These are phyloP conservation scores for Dendrolimus punctatus DNA, from an alignment of 1,140 invertebrate genomes.

Conservation along the genomic window DNA sequence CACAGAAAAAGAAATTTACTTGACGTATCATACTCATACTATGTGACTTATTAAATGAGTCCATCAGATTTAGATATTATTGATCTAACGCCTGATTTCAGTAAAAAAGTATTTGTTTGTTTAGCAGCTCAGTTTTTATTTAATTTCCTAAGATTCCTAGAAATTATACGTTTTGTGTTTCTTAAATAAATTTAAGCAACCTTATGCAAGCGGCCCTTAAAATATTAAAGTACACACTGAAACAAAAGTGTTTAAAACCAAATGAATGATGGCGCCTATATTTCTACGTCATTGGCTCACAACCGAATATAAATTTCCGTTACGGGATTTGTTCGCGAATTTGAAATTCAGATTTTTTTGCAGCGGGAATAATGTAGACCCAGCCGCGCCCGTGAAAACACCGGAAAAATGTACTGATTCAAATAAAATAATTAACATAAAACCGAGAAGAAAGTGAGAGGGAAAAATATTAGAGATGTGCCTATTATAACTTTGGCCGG, in stretches of 20 bases:
- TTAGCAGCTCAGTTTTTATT: too few species aligned
- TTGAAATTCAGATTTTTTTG: constrained; percentile 45
- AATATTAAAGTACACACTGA: constrained; percentile 1
- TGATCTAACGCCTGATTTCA: too few species aligned
- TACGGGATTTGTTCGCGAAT: constrained; percentile 46
- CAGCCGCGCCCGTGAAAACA: background rate
- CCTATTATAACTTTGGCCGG: constrained; percentile 1
- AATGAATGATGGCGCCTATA: constrained; percentile 46
- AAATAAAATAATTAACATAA: constrained; percentile 15
- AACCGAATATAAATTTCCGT: constrained; percentile 51
- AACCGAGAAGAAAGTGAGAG: background rate
- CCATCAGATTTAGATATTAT: too few species aligned
- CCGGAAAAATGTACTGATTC: constrained; percentile 27
- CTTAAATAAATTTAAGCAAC: too few species aligned
- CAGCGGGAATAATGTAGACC: constrained; percentile 25
- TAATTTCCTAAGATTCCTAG: too few species aligned
- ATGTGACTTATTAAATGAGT: too few species aligned
- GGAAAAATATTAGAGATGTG: background rate
- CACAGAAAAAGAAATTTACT: too few species aligned
- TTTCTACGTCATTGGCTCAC: constrained; percentile 44
- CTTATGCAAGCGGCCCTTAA: too few species aligned
- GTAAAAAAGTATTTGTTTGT: too few species aligned
- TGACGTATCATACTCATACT: too few species aligned
- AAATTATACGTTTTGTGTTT: too few species aligned
- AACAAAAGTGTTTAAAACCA: constrained; percentile 7